Percentiles rank a stretch among this genome's conserved stretches.
These are phyloP conservation scores for Crossaster papposus DNA, from an alignment of 53 echinoderm and acorn worm species.

Conservation along the genomic window DNA sequence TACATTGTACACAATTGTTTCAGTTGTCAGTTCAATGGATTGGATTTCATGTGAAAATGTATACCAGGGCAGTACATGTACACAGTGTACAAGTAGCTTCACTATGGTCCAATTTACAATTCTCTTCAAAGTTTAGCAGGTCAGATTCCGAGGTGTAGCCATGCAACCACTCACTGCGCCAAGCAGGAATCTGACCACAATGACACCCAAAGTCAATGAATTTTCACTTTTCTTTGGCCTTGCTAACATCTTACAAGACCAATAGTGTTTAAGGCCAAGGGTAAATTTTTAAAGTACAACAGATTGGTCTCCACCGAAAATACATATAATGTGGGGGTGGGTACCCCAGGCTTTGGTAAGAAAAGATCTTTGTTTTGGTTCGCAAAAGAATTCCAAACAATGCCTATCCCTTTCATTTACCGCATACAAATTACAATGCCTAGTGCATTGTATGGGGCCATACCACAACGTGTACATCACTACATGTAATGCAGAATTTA, in stretches of 20 bases:
- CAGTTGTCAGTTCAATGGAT: too few species aligned
- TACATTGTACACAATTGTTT: too few species aligned
- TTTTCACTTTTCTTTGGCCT: conserved; percentile 31
- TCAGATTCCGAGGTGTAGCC: background rate
- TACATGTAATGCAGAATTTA: too few species aligned
- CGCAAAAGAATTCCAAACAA: background rate
- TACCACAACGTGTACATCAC: too few species aligned
- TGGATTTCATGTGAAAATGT: too few species aligned
- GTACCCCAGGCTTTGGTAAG: background rate
- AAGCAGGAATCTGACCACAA: background rate
- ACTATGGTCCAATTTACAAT: background rate
- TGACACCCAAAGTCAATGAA: background rate
- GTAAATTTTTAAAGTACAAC: background rate
- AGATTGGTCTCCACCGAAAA: background rate
- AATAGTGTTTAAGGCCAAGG: too few species aligned
- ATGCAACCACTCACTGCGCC: conserved; percentile 9
- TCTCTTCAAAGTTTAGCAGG: background rate
- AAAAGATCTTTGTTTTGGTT: background rate
- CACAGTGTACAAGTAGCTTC: background rate
- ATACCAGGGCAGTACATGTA: background rate
- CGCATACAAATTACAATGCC: background rate
- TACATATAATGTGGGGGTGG: background rate
- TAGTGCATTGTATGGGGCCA: too few species aligned
- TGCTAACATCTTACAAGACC: background rate
- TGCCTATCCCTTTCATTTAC: background rate